Evolutionary conservation across 2,888 invertebrate genomes (phyloP).

Genomic region (Pelosia muscerda): DNA sequence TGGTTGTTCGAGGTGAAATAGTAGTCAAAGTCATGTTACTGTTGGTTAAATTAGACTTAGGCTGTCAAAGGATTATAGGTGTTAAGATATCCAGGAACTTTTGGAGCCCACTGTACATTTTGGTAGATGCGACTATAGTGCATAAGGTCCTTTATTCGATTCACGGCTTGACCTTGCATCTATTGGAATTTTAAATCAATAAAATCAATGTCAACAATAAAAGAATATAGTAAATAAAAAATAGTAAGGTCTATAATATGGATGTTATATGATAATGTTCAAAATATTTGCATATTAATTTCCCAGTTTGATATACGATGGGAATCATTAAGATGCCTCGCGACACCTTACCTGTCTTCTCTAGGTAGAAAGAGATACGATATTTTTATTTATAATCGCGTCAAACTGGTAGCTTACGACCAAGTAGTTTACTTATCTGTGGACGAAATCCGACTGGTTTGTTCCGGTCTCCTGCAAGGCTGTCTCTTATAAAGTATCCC

Average conservation of each 20-base stretch:
- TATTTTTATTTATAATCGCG: background rate
- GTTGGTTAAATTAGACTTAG: no score
- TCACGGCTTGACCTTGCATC: no score
- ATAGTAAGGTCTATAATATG: background rate
- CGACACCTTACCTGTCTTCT: background rate
- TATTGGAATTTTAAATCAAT: no score
- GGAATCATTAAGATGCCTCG: background rate
- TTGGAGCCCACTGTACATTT: no score
- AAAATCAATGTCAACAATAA: no score
- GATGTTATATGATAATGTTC: background rate
- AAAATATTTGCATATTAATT: background rate
- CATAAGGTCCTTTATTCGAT: no score
- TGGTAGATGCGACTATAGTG: no score
- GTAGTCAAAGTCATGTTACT: no score
- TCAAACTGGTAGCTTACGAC: constrained; percentile 3
- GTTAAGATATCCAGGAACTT: no score
- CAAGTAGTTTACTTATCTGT: background rate
- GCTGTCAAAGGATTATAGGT: no score
- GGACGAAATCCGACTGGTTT: background rate
- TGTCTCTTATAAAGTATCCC: background rate
- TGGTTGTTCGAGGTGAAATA: no score
- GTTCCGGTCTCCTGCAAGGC: background rate
- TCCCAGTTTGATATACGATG: background rate
- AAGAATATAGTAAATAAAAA: no score
- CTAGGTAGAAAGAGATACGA: background rate